Conservation (phyloP, 2,113 vertebrate species). For the Corydoras sp. region DNA sequence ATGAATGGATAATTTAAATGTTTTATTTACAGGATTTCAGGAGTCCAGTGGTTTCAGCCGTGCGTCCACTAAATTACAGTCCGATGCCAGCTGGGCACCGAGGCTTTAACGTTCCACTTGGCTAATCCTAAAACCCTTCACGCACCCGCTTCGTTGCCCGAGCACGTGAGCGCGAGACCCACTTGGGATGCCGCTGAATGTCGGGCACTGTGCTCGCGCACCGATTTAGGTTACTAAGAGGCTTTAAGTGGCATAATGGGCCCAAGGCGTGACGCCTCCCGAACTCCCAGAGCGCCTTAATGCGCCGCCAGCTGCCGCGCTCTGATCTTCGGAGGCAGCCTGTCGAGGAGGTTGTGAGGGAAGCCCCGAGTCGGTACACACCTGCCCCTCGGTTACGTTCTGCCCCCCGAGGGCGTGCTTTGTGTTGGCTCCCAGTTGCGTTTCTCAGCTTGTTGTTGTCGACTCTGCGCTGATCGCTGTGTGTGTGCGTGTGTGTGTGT, state of each 20-base stretch:
- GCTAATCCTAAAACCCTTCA: background rate
- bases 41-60: too few relatives aligned
- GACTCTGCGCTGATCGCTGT: background rate
- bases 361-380: slow-evolving; percentile 50
- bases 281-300: slow-evolving; percentile 41
- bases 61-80: too few relatives aligned
- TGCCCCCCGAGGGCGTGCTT: slow-evolving; percentile 34
- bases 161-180: background rate
- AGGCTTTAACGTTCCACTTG: too few relatives aligned
- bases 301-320: slow-evolving; percentile 49
- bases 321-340: slow-evolving; percentile 48
- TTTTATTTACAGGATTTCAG: too few relatives aligned
- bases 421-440: background rate
- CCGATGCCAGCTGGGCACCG: too few relatives aligned
- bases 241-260: slow-evolving; percentile 36
- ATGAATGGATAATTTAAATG: too few relatives aligned
- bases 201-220: background rate
- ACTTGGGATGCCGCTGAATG: background rate
- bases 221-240: slow-evolving; percentile 12
- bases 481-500: background rate
- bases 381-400: slow-evolving; percentile 49
- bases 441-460: background rate
- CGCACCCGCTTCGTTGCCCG: too few relatives aligned
- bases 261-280: slow-evolving; percentile 38
- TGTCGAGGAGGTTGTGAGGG: slow-evolving; percentile 43